Evolutionary conservation across 2,888 invertebrate genomes (phyloP).

Genomic region (Limnephilus lunatus): DNA sequence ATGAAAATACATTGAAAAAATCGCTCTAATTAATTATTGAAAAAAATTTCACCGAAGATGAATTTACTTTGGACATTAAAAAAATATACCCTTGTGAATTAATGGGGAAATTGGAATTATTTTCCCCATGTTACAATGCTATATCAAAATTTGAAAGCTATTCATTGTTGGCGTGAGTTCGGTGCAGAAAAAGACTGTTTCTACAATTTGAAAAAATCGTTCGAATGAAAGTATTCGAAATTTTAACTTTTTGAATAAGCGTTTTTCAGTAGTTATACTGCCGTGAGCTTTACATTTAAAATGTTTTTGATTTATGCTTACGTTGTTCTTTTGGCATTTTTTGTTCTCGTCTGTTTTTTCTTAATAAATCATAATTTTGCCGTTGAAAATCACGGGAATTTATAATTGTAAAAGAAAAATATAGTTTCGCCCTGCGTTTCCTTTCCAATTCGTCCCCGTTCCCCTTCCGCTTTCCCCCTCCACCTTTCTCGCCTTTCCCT

Average conservation of each 20-base stretch:
- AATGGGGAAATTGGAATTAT: conserved; percentile 30
- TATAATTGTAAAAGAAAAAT: no score
- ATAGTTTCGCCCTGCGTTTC: no score
- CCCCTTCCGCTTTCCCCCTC: no score
- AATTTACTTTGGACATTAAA: not conserved
- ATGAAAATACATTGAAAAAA: not conserved
- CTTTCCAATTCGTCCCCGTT: no score
- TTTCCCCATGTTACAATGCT: conserved; percentile 40
- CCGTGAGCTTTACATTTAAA: not conserved
- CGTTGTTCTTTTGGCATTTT: not conserved
- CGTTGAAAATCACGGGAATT: no score
- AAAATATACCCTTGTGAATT: conserved; percentile 8
- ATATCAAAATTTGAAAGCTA: conserved; percentile 33
- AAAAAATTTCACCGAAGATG: not conserved
- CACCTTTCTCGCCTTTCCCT: no score
- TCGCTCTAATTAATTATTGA: not conserved
- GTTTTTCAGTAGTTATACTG: not conserved
- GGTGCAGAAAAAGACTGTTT: not conserved
- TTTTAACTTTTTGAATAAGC: not conserved
- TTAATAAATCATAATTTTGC: no score
- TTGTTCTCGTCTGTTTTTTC: not conserved
- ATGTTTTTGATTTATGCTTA: not conserved
- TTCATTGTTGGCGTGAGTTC: conserved; percentile 27
- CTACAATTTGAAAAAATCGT: not conserved
- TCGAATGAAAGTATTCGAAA: not conserved